Base-by-base conservation (phyloP, 2,797 vertebrate genomes). In the Neosalanx taihuensis region DNA sequence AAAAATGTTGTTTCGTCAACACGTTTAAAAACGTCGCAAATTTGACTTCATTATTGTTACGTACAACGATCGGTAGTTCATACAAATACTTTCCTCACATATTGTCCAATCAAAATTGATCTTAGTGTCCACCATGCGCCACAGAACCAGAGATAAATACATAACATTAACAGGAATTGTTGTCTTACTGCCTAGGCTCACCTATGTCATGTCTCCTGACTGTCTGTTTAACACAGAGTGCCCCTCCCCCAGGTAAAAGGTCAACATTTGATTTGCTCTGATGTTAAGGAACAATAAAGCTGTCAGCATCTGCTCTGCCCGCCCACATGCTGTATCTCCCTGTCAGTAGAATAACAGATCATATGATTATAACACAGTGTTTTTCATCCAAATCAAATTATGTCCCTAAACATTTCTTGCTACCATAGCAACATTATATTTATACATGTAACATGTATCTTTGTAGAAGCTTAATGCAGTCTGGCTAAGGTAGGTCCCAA, bases 251-350 rank as follows among this genome's bases (percentile, higher is more conserved):
- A 60, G 58, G n/a, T 72, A 53, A 79, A 12, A 57, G 61, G 23
- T 76, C 35, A 23, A 18, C 9, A 5, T 59, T 76, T 65, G 35
- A 78, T 79, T 61, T 77, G 35, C 31, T 66, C 57, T 68, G 53
- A 69, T 63, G 72, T 75, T 51, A 77, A 76, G 69, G 63, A 64
- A 79, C 79, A 83, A 84, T 84, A 85, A 88, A 89, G 4, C 76
- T 86, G 78, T 89, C 84, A 73, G 49, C 79, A 23, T 64, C 30
- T 59, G 23, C 9, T 12, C 71, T 71, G 72, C 68, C 41, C 7
- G 41, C 41, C 41, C 10, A 12, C 41, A 46, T 46, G 41, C 41
- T 46, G 41, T 46, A 46, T 46, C 10, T 46, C 10, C 9, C 41
- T 13, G 41, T 46, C 41, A 46, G 41, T 46, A 46, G 10, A 46